Percentiles rank a stretch among this genome's conserved stretches.
Conservation (phyloP, 2,888 invertebrate genomes). For the Scaptomyza cyrtandrae region DNA sequence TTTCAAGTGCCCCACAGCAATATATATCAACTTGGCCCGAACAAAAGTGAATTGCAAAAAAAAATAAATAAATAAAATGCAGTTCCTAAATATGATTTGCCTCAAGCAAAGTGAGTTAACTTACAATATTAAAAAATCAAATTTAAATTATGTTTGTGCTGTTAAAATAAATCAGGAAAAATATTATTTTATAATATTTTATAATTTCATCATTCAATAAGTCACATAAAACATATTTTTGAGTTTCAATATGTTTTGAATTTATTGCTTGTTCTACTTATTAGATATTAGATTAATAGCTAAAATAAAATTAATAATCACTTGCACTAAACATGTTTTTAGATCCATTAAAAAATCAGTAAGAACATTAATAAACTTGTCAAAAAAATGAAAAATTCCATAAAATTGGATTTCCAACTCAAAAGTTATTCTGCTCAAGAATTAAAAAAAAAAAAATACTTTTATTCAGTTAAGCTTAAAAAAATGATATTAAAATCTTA, state of each 20-base stretch:
- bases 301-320: neutral
- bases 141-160: neutral
- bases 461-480: no score
- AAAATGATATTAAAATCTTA: no score
- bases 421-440: no score
- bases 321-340: no score
- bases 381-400: neutral
- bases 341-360: no score
- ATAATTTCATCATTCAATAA: neutral
- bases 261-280: no score
- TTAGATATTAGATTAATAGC: no score
- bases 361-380: neutral
- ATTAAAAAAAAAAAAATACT: no score
- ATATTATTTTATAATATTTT: neutral
- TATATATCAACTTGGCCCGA: constrained; percentile 19
- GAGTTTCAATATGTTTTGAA: no score
- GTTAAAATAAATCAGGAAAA: constrained; percentile 1
- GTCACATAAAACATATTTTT: no score
- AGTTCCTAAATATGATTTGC: constrained; percentile 74
- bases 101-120: constrained; percentile 77
- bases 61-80: constrained; percentile 57
- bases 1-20: neutral
- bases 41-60: constrained; percentile 17
- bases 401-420: no score
- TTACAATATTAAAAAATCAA: neutral